Conservation (phyloP, 2,113 vertebrate species). For the Apodemus speciosus region DNA sequence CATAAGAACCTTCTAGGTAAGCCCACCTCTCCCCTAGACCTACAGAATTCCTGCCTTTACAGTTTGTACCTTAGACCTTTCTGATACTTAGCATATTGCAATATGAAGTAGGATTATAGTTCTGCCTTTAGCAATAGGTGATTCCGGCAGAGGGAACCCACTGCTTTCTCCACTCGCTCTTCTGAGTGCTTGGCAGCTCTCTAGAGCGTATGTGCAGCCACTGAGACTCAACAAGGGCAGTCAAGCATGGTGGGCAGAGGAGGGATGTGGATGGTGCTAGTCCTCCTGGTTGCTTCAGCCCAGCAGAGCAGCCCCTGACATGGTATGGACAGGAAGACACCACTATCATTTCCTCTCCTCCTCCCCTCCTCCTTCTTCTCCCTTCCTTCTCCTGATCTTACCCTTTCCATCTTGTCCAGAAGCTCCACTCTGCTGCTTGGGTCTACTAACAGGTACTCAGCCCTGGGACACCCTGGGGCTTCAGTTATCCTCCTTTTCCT, state of each 20-base stretch:
- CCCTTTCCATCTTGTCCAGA: not conserved
- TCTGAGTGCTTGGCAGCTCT: not conserved
- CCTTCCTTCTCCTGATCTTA: not conserved
- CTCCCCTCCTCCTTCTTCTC: too few species aligned
- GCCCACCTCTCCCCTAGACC: not conserved
- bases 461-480: not conserved
- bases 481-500: not conserved
- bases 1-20: not conserved
- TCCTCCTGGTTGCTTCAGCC: not conserved
- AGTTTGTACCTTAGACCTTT: not conserved
- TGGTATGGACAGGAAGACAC: not conserved
- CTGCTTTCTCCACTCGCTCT: not conserved
- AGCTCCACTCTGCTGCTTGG: not conserved
- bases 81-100: not conserved
- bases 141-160: not conserved
- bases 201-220: not conserved
- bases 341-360: too few species aligned
- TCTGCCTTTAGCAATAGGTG: not conserved
- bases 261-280: not conserved
- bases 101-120: not conserved
- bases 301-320: not conserved
- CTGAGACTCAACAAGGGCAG: not conserved
- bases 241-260: not conserved
- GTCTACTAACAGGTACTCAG: not conserved
- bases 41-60: not conserved